These are phyloP conservation scores for Albula goreensis DNA, from an alignment of 2,113 vertebrate genomes.

Conservation along the genomic window DNA sequence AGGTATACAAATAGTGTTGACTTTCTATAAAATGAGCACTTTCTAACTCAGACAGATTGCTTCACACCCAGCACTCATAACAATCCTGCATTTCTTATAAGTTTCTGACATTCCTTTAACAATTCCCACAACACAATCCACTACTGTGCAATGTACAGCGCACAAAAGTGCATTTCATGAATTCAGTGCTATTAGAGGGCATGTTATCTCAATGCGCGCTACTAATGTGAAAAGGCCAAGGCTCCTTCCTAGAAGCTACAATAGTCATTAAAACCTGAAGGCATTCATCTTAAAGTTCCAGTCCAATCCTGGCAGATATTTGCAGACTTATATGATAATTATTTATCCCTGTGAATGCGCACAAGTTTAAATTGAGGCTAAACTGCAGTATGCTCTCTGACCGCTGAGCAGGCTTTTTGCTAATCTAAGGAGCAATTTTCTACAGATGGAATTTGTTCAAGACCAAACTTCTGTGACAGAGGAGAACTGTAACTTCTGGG, in stretches of 20 bases:
- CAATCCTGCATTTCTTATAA: not conserved
- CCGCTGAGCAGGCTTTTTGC: conserved; percentile 52
- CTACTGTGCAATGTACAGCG: not conserved
- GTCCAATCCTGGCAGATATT: not conserved
- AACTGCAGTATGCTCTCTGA: not conserved
- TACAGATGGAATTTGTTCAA: conserved; percentile 30
- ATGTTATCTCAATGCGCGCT: not conserved
- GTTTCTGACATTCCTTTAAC: not conserved
- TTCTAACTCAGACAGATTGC: not conserved
- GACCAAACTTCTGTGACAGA: conserved; percentile 20
- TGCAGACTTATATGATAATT: conserved; percentile 8
- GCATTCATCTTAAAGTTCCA: not conserved
- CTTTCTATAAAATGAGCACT: no score
- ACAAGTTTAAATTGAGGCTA: conserved; percentile 20
- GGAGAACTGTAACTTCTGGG: not conserved
- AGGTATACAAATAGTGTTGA: no score
- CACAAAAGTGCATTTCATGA: not conserved
- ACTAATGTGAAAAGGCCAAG: not conserved
- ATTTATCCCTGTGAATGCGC: not conserved
- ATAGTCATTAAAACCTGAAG: not conserved
- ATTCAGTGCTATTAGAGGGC: not conserved
- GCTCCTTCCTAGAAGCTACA: not conserved
- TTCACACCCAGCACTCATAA: not conserved
- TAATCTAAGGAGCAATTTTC: conserved; percentile 66
- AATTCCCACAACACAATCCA: not conserved